These are phyloP conservation scores for Yponomeuta malinellus DNA, from an alignment of 2,888 invertebrate genomes.

Conservation along the genomic window DNA sequence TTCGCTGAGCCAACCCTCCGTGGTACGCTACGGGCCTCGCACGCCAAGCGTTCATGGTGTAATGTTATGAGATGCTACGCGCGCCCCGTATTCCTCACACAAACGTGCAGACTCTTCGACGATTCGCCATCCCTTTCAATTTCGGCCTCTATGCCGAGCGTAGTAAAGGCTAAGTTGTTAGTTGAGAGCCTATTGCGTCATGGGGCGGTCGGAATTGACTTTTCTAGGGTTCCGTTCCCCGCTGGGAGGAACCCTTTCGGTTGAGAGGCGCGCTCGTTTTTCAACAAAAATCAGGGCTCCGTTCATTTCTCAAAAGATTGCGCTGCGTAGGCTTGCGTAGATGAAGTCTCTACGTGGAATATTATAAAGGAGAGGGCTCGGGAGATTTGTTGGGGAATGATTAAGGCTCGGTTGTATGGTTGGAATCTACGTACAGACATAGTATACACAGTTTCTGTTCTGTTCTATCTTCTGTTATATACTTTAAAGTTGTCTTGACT, in stretches of 20 bases:
- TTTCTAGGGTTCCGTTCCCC: neutral
- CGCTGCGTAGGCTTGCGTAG: neutral
- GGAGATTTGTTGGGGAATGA: neutral
- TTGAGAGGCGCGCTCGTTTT: slow-evolving; percentile 3
- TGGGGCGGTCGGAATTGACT: slow-evolving; percentile 2
- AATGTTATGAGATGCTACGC: slow-evolving; percentile 1
- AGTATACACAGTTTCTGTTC: too few species aligned
- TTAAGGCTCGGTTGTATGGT: neutral
- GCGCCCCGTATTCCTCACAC: neutral
- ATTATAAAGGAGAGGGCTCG: neutral
- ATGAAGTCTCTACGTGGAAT: slow-evolving; percentile 3
- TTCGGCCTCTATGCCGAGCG: neutral
- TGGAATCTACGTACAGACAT: too few species aligned
- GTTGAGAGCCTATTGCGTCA: neutral
- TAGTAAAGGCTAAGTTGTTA: neutral
- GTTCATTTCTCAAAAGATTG: slow-evolving; percentile 8
- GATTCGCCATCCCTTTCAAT: neutral
- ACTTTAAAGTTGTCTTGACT: too few species aligned
- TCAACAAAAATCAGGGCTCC: neutral
- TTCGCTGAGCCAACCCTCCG: neutral
- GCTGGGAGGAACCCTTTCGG: slow-evolving; percentile 5
- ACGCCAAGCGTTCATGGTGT: neutral
- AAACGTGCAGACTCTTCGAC: neutral
- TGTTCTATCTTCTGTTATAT: too few species aligned
- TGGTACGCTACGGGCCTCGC: neutral